Conservation (phyloP, 53 echinoderm and acorn worm genomes). For the Holothuria leucospilota region DNA sequence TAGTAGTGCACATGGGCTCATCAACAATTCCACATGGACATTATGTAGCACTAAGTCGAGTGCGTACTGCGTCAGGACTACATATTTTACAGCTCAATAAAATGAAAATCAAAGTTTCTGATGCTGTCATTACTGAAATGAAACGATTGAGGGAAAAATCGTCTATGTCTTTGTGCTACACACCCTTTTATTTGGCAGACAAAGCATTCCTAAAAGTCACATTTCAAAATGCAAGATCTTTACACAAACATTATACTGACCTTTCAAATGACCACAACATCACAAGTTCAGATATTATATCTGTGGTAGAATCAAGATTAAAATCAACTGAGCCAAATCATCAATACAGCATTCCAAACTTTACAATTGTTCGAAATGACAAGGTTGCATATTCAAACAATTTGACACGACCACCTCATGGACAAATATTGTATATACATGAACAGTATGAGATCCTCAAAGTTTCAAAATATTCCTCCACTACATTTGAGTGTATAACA, state of each 20-base stretch:
- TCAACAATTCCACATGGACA: conserved; percentile 23
- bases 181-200: conserved; percentile 14
- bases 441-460: background rate
- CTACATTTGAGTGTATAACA: background rate
- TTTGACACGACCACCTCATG: conserved; percentile 34
- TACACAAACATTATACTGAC: conserved; percentile 18
- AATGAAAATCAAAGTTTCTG: conserved; percentile 27
- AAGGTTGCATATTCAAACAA: background rate
- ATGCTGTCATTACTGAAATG: conserved; percentile 28
- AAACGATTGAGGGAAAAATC: conserved; percentile 17
- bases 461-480: background rate
- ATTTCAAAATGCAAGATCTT: conserved; percentile 44
- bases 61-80: background rate
- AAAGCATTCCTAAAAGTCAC: background rate
- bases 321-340: conserved; percentile 1
- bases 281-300: conserved; percentile 29
- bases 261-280: conserved; percentile 35
- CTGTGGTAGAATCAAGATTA: conserved; percentile 42
- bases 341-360: conserved; percentile 2
- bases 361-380: conserved; percentile 4
- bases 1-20: conserved; percentile 55
- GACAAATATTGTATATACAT: conserved; percentile 41
- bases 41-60: conserved; percentile 54
- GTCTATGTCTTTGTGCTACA: background rate
- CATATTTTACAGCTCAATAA: conserved; percentile 36